Conservation (phyloP, 2,113 vertebrate species). For the Phalacrocorax pelagicus region DNA sequence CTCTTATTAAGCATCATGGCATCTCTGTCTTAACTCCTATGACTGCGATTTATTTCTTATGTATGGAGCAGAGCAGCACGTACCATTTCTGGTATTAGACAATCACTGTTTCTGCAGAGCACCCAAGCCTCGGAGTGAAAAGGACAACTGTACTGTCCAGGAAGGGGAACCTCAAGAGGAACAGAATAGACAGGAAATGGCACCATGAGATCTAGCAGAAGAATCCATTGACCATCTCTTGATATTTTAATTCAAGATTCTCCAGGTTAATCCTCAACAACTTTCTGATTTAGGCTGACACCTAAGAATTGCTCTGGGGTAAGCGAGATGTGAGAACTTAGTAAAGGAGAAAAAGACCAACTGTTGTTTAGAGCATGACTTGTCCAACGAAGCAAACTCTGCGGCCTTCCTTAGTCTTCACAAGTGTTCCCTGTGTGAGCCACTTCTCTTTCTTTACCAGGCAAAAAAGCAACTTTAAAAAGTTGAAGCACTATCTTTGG, state of each 20-base stretch:
- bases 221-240: neutral
- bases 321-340: neutral
- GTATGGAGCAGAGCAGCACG: neutral
- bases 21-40: neutral
- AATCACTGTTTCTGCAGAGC: constrained; percentile 32
- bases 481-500: neutral
- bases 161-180: constrained; percentile 24
- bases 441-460: neutral
- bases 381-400: neutral
- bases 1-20: neutral
- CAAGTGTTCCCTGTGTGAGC: neutral
- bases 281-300: neutral
- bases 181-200: neutral
- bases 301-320: neutral
- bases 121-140: neutral
- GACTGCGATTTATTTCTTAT: neutral
- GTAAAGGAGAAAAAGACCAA: neutral
- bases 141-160: neutral
- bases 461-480: neutral
- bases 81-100: neutral
- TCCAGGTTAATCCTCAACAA: neutral
- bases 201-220: neutral
- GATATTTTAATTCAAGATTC: neutral
- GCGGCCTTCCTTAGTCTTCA: neutral
- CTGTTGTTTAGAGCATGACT: neutral